Evolutionary conservation across 2,113 vertebrate genomes (phyloP).

Genomic region (Megaleporinus macrocephalus): DNA sequence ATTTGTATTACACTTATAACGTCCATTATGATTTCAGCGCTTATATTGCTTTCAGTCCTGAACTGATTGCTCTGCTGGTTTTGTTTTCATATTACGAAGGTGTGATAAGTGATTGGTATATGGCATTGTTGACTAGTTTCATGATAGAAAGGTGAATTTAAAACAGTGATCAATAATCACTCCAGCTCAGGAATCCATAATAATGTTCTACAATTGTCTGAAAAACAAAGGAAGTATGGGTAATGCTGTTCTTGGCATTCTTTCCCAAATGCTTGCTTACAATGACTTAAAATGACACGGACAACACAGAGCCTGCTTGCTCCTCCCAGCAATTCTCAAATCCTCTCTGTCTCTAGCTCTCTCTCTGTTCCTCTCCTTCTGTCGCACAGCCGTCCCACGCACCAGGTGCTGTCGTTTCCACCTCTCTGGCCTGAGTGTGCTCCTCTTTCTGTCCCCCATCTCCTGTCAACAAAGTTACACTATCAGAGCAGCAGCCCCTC

Average conservation of each 20-base stretch:
- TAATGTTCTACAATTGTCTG: too few relatives aligned
- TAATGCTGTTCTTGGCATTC: neutral
- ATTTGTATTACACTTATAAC: too few relatives aligned
- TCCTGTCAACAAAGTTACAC: conserved; percentile 27
- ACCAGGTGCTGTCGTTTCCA: conserved; percentile 33
- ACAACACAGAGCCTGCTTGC: neutral
- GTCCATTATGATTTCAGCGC: too few relatives aligned
- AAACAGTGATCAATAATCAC: too few relatives aligned
- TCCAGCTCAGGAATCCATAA: too few relatives aligned
- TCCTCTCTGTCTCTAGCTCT: neutral
- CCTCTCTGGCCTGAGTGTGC: conserved; percentile 33
- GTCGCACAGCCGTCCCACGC: conserved; percentile 32
- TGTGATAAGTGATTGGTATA: too few relatives aligned
- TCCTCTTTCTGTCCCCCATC: conserved; percentile 17
- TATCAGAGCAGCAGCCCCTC: conserved; percentile 4
- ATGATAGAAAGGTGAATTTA: too few relatives aligned
- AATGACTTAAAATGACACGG: neutral
- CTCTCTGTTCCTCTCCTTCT: neutral
- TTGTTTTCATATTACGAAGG: too few relatives aligned
- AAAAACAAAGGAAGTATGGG: neutral
- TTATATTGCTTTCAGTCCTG: too few relatives aligned
- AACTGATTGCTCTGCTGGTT: too few relatives aligned
- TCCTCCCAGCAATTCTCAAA: neutral
- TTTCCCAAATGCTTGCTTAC: neutral
- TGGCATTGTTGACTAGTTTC: too few relatives aligned